Conservation (phyloP, 2,797 vertebrate genomes). For the Natrix natrix region DNA sequence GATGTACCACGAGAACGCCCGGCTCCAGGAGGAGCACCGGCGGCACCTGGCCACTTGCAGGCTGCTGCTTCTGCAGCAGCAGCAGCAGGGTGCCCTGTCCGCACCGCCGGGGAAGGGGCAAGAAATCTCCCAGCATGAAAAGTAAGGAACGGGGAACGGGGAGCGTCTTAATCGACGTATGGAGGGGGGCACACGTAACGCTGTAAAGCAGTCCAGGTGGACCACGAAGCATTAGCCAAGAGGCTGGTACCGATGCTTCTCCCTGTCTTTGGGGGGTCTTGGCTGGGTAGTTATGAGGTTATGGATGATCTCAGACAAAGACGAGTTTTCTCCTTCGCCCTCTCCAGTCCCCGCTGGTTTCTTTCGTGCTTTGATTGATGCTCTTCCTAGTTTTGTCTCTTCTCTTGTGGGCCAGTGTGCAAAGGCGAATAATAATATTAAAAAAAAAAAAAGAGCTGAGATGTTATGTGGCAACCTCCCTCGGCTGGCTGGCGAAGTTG, state of each 20-base stretch:
- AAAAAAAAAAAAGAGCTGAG: neutral
- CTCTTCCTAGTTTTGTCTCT: neutral
- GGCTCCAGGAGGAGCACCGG: slow-evolving; percentile 87
- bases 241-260: neutral
- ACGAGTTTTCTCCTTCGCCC: neutral
- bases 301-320: neutral
- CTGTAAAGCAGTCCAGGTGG: neutral
- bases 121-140: slow-evolving; percentile 80
- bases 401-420: neutral
- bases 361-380: neutral
- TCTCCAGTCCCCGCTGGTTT: neutral
- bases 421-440: too few species aligned
- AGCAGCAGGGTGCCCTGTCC: slow-evolving; percentile 51
- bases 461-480: neutral
- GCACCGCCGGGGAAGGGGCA: slow-evolving; percentile 75
- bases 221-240: neutral
- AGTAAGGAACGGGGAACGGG: slow-evolving; percentile 73
- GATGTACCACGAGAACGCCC: slow-evolving; percentile 85
- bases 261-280: too few species aligned
- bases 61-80: slow-evolving; percentile 71
- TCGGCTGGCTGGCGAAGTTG: neutral
- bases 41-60: slow-evolving; percentile 90
- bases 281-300: neutral
- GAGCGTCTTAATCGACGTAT: neutral
- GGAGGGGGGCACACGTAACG: neutral